phyloP scores from a whole-genome alignment of 2,797 vertebrate genomes.

The Tenualosa thibaudeaui region DNA sequence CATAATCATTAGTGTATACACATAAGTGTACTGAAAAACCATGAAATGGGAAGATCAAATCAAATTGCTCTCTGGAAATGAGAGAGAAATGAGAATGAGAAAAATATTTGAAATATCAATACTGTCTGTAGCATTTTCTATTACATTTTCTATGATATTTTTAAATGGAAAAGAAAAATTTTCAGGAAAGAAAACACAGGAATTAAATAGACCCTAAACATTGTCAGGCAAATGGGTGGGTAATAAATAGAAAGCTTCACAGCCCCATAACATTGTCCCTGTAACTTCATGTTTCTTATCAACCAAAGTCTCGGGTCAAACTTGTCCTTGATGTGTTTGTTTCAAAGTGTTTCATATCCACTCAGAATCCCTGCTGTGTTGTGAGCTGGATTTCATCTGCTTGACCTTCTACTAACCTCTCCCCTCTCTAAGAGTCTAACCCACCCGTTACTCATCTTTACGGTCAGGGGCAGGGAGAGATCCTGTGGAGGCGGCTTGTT shows the following conservation, averaged over 20 bases:
- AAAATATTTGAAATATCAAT: too few species aligned
- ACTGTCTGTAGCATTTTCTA: too few species aligned
- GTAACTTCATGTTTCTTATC: slow-evolving; percentile 1
- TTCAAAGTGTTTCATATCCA: slow-evolving; percentile 8
- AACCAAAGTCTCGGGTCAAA: neutral
- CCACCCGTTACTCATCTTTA: neutral
- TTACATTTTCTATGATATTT: neutral
- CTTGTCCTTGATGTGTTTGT: slow-evolving; percentile 2
- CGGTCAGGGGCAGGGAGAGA: neutral
- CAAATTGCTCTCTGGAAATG: neutral
- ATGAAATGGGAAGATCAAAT: neutral
- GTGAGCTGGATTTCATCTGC: neutral
- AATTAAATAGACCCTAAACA: neutral
- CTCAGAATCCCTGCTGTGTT: neutral
- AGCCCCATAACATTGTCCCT: neutral
- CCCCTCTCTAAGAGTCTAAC: neutral
- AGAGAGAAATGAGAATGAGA: too few species aligned
- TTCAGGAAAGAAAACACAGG: neutral
- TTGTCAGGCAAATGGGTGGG: neutral
- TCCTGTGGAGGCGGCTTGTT: neutral
- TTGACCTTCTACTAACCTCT: neutral
- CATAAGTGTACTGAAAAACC: neutral
- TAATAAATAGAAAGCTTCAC: neutral
- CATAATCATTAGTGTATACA: neutral
- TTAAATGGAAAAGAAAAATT: neutral